Base-by-base conservation (phyloP, 1,140 invertebrate species). In the Micrasema longulum region DNA sequence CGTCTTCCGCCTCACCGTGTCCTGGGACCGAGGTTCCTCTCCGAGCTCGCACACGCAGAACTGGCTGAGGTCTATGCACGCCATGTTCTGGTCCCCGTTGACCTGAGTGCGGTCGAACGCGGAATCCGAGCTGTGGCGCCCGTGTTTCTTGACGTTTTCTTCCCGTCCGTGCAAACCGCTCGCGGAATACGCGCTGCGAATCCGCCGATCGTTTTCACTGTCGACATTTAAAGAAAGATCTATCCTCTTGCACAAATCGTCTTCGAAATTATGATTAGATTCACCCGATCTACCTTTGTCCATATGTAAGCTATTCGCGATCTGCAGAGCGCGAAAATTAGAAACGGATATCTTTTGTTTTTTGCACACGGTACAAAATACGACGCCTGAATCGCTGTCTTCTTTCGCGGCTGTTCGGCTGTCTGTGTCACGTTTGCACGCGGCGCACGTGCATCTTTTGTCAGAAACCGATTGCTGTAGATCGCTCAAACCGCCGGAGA, bases 331-430 rank as follows among this genome's bases (percentile, higher is more conserved):
- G 57, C 81, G 77, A 62, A 85, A 84, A 69, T 85, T 85, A 0
- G 83, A 85, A 1, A 84, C 71, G 0, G 83, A 83, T 71, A 85
- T 85, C 71, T 85, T 85, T 71, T 85, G 84, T 57, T 85, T 85
- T 41, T 83, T 82, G 72, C 84, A 85, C 4, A 60, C 74, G 18
- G 84, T 82, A 71, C 84, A 85, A 70, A 82, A 82, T 0, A 85
- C 79, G 35, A 85, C 83, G 1, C 84, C 84, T 0, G 84, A 82
- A 20, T 60, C 48, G 7, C 45, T 52, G 26, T 71, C 57, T 41
- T 69, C 64, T 12, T 38, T 69, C 41, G 55, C 57, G 50, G n/a
- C n/a, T n/a, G 45, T 31, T 64, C 47, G 38, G 14, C 31, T 22
- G 31, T 20, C 14, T 31, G 26, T 81, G 76, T 84, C 82, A 0